phyloP scores from a whole-genome alignment of 2,113 vertebrate genomes.

The Anolis sagrei region DNA sequence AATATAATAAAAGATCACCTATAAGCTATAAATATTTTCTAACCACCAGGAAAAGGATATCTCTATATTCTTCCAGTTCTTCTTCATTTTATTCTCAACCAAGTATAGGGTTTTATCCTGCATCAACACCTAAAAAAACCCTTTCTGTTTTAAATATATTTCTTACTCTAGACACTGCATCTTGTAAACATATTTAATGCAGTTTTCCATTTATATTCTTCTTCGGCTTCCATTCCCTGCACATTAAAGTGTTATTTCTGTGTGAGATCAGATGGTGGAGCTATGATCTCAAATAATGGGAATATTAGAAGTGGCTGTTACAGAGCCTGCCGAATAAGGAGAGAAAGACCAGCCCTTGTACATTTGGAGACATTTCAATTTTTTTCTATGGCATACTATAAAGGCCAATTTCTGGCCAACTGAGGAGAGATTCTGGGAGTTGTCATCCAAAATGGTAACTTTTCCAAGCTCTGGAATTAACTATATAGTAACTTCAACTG shows the following conservation, averaged over 20 bases:
- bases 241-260: neutral
- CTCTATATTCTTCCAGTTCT: neutral
- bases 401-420: too few species aligned
- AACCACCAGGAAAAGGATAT: neutral
- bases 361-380: neutral
- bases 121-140: neutral
- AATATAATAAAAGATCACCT: neutral
- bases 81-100: neutral
- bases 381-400: neutral
- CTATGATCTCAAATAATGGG: accelerated
- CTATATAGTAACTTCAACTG: accelerated
- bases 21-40: neutral
- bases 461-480: too few species aligned
- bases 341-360: accelerated
- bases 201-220: accelerated
- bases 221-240: accelerated
- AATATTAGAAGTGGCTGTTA: neutral
- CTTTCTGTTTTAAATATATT: accelerated
- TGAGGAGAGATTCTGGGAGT: too few species aligned
- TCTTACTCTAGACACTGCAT: neutral
- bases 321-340: neutral
- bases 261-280: slow-evolving; percentile 43
- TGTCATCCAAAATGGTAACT: too few species aligned
- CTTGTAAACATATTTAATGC: neutral
- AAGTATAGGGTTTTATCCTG: neutral